Evolutionary conservation across 35 echinoderm and acorn worm genomes (phyloP), one percentile per base, ranked within the genome.

Genomic region (Apostichopus parvimensis): DNA sequence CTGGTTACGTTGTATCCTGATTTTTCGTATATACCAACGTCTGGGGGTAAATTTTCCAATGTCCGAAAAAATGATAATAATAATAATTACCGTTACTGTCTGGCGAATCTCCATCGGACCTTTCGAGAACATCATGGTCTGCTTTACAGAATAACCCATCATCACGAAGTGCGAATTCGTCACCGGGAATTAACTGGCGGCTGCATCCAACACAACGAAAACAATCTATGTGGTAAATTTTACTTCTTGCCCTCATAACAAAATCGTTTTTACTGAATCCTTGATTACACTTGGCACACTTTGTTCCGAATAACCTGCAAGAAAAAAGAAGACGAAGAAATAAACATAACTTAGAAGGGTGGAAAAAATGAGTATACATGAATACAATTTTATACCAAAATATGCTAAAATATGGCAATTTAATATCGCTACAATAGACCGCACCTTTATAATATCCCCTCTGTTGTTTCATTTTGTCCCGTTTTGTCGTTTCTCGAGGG

Each of bases 221-320:
- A 94, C 97, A 99, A 91, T 99, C 97, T 93, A 99, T 99, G 87
- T 99, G 97, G 79, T 99, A 99, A 86, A 99, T 99, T 77, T 99
- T 99, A 86, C 95, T 99, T 68, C 97, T 86, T 18, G 97, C 97
- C 88, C 97, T 87, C 97, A 99, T 99, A 22, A 99, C 97, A 91
- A 99, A 99, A 78, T 99, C 97, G 86, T 99, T 99, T 92, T 99
- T 99, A 90, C 93, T 96, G 90, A 99, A 99, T 13, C 97, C 95
- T 81, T 96, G 97, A 60, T 93, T 91, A 77, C 97, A 99, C 73
- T 99, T 99, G 71, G 97, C 97, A 99, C 97, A 99, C 87, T 99
- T 99, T 25, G 95, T 98, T 88, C 97, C 97, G 88, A 98, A 98
- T 94, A 98, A 92, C 95, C 97, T 98, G 83, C 20, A 28, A 87